Base-by-base conservation (phyloP, 2,113 vertebrate genomes). In the Heloderma charlesbogerti region DNA sequence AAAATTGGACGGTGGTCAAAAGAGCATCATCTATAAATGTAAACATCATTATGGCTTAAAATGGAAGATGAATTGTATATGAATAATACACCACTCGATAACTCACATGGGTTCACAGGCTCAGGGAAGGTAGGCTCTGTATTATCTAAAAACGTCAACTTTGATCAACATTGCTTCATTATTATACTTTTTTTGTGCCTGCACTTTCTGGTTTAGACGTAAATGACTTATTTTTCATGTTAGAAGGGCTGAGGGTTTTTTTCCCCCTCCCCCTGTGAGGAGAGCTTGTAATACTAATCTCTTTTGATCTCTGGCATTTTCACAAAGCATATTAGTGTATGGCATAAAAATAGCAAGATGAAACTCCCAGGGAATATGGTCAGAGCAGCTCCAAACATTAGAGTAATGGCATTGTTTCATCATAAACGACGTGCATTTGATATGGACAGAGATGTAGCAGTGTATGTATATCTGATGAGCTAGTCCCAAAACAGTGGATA, bases 231-330 rank as follows among this genome's bases (percentile, higher is more conserved):
- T 92, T 6, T n/a, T 87, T 84, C 57, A 22, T 72, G 1, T 0
- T 69, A 4, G 31, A 57, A 86, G 66, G 71, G 45, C 43, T 77
- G 69, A 29, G 20, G 60, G 34, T 3, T 45, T 8, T 84, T 71
- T 88, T 60, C 6, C 51, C 88, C 63, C 9, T 54, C 79, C 89
- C 48, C 51, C 3, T 0, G 3, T 34, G 82, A 88, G 87, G 54
- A 85, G 85, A 89, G 20, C 71, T 84, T 90, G 37, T 90, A 72
- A 86, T 86, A 72, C 12, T 20, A 75, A 81, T 92, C 29, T 5
- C 90, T 60, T 93, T 89, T 89, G 87, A 84, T 90, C 92, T 92
- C 88, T 94, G 90, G 25, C 79, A 74, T 45, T 63, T 94, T 84
- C 83, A 31, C n/a, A 84, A 57, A 54, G 29, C 91, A 60, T 82